Evolutionary conservation across 2,113 vertebrate species (phyloP).

Genomic region (Gadus macrocephalus): DNA sequence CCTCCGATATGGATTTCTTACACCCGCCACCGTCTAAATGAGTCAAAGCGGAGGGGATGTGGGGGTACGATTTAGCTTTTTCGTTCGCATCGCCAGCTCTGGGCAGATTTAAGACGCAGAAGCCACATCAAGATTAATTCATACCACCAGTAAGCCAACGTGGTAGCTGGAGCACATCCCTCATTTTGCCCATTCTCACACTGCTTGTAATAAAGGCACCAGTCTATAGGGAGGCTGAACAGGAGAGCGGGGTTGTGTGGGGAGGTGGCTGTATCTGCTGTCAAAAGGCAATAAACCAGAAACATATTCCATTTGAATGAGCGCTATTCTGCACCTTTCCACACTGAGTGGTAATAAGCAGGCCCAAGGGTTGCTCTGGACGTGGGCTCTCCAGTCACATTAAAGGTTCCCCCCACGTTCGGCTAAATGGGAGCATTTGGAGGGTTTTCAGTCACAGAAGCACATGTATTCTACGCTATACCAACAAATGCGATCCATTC

Average conservation of each 20-base stretch:
- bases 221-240: constrained; percentile 4
- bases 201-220: constrained; percentile 22
- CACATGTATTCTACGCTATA: neutral
- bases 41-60: neutral
- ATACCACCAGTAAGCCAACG: constrained; percentile 16
- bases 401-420: constrained; percentile 4
- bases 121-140: constrained; percentile 12
- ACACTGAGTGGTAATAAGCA: constrained; percentile 6
- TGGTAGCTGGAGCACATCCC: constrained; percentile 19
- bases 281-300: constrained; percentile 22
- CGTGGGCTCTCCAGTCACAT: constrained; percentile 29
- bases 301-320: constrained; percentile 42
- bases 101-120: neutral
- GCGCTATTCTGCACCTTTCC: constrained; percentile 11
- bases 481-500: constrained; percentile 8
- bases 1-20: neutral
- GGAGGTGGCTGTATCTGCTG: constrained; percentile 18
- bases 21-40: neutral
- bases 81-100: constrained; percentile 1
- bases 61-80: constrained; percentile 16
- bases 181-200: constrained; percentile 28
- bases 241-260: constrained; percentile 9
- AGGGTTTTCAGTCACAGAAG: constrained; percentile 22
- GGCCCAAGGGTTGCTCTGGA: constrained; percentile 24
- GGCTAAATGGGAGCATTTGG: constrained; percentile 10